Evolutionary conservation across 2,797 vertebrate genomes (phyloP).

Genomic region (Chloroceryle inda): DNA sequence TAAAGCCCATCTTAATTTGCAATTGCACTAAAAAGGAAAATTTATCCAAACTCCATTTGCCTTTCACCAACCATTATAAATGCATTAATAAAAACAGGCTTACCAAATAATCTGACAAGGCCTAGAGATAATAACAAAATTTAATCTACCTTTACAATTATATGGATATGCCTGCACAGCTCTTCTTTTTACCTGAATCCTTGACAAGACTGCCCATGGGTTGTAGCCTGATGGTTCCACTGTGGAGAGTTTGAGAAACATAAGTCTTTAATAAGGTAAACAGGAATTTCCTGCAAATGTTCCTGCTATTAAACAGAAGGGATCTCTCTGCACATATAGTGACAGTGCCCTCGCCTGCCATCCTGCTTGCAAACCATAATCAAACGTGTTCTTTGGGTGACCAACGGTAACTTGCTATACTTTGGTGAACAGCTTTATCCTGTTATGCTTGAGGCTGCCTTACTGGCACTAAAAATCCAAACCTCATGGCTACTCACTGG

Average conservation of each 20-base stretch:
- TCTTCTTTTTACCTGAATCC: neutral
- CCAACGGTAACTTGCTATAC: neutral
- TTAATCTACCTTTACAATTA: neutral
- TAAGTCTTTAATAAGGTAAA: neutral
- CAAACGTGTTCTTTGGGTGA: neutral
- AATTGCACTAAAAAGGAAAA: neutral
- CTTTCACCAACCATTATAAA: neutral
- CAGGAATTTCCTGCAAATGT: fast-evolving
- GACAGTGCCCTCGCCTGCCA: neutral
- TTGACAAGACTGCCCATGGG: neutral
- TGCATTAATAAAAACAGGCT: neutral
- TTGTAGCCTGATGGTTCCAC: neutral
- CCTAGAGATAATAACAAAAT: neutral
- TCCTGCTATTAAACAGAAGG: neutral
- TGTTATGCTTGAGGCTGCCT: neutral
- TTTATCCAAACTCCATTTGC: neutral
- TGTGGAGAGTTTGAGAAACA: neutral
- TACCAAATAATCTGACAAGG: neutral
- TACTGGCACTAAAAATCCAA: neutral
- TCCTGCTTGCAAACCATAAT: neutral
- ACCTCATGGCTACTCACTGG: fast-evolving
- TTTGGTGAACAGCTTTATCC: neutral
- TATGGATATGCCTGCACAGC: neutral
- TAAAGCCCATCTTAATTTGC: neutral
- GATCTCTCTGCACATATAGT: neutral